These are phyloP conservation scores for Hippocampus comes DNA, from an alignment of 2,113 vertebrate genomes.

Conservation along the genomic window DNA sequence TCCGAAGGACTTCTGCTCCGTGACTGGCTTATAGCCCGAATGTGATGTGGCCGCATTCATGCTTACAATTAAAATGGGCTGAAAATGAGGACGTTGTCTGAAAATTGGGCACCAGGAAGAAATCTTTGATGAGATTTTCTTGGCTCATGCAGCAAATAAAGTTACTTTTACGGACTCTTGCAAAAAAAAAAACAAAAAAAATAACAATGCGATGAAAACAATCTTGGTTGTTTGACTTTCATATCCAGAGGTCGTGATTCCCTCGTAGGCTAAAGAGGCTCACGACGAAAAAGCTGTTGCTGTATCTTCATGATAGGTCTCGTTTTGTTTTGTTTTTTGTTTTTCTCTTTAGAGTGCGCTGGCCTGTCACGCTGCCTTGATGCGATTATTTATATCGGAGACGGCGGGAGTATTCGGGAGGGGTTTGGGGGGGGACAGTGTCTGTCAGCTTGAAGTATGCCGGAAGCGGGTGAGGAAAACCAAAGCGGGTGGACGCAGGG, in stretches of 20 bases:
- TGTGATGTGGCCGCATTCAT: no score
- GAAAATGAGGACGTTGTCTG: not conserved
- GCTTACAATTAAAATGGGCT: not conserved
- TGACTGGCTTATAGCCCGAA: no score
- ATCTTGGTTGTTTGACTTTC: not conserved
- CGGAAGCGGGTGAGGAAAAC: slow-evolving; percentile 24
- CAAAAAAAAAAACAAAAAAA: no score
- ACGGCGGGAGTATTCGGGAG: slow-evolving; percentile 19
- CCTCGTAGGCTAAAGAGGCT: not conserved
- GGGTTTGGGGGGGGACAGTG: slow-evolving; percentile 18
- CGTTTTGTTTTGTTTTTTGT: slow-evolving; percentile 9
- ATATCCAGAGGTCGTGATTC: not conserved
- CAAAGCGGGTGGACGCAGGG: slow-evolving; percentile 20
- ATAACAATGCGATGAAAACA: not conserved
- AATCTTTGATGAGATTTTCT: not conserved
- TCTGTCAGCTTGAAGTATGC: slow-evolving; percentile 48
- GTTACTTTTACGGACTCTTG: not conserved
- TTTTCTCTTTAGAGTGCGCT: slow-evolving; percentile 15
- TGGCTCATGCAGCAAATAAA: not conserved
- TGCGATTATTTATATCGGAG: slow-evolving; percentile 46
- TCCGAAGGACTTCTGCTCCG: no score
- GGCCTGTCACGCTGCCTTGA: slow-evolving; percentile 49
- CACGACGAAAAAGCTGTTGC: not conserved
- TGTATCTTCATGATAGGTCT: slow-evolving; percentile 32
- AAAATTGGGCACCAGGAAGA: not conserved